Conservation (phyloP, 2,888 invertebrate genomes). For the Ophion costatus region DNA sequence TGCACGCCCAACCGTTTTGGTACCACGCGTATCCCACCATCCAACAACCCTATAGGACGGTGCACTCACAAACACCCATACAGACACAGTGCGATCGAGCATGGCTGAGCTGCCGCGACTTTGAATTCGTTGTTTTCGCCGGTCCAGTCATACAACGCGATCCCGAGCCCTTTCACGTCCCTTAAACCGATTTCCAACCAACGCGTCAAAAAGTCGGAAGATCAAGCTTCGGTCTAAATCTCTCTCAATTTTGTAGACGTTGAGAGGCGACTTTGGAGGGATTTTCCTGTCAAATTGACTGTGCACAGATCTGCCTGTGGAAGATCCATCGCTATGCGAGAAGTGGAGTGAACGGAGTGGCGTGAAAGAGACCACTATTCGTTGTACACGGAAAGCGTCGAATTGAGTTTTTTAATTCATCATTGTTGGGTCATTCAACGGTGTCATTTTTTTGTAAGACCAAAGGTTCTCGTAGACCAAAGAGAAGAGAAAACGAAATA, state of each 20-base stretch:
- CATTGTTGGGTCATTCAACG: too few species aligned
- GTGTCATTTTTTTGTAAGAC: neutral
- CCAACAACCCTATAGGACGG: slow-evolving; percentile 51
- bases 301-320: slow-evolving; percentile 24
- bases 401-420: too few species aligned
- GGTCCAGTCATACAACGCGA: neutral
- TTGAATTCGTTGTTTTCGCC: slow-evolving; percentile 39
- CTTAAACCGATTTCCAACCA: slow-evolving; percentile 23
- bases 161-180: slow-evolving; percentile 1
- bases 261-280: slow-evolving; percentile 35
- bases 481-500: too few species aligned
- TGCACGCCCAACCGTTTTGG: slow-evolving; percentile 78
- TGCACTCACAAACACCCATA: slow-evolving; percentile 3
- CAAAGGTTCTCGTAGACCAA: too few species aligned
- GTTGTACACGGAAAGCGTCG: too few species aligned
- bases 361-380: neutral
- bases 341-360: neutral
- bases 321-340: neutral
- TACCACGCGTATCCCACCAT: slow-evolving; percentile 71
- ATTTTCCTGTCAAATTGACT: slow-evolving; percentile 50
- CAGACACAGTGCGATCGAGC: slow-evolving; percentile 30
- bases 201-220: slow-evolving; percentile 6
- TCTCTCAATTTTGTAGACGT: slow-evolving; percentile 26
- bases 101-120: slow-evolving; percentile 28
- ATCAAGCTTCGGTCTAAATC: slow-evolving; percentile 17